Evolutionary conservation across 2,113 vertebrate genomes (phyloP), one percentile per base, ranked within the genome.

Genomic region (Natator depressus): DNA sequence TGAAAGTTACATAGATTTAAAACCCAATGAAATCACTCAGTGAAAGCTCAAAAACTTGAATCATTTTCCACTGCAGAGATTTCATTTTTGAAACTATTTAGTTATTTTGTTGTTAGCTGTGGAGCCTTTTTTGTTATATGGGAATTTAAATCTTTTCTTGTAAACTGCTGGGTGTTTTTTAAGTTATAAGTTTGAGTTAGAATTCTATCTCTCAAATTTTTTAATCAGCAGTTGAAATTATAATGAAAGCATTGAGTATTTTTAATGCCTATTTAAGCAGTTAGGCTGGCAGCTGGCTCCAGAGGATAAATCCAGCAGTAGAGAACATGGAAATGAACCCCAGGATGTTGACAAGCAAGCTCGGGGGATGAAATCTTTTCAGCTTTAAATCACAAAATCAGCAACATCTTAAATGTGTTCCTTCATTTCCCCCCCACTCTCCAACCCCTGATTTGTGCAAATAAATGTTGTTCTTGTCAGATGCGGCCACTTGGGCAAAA

Each of bases 401-500:
- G 24, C 82, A 65, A 46, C 8, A 29, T 84, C 50, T 80, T 31
- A 50, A 62, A 9, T 17, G 2, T 24, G 16, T 57, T 88, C 35
- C 76, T 76, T n/a, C 38, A 59, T 53, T 62, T 93, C 81, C 72
- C 81, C 81, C 25, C 35, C 31, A 69, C 62, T n/a, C 16, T 69
- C 62, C 8, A n/a, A 49, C 84, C 55, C 11, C 82, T 55, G 25
- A 0, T 91, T 72, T 72, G n/a, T 93, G 82, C 85, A 81, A 83
- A 76, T 90, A 54, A 95, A 91, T 54, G 82, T 94, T 78, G 16
- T 35, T 89, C 14, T 90, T 50, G 65, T 79, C 19, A 86, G 57
- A 83, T 65, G 46, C 6, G 49, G 27, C 25, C 31, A 3, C 65
- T 93, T 76, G 82, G 53, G 53, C 22, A 3, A 8, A 82, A 80